Percentiles rank a stretch among this genome's conserved stretches.
phyloP scores from a whole-genome alignment of 2,888 invertebrate species.

The Leptopterna dolabrata region DNA sequence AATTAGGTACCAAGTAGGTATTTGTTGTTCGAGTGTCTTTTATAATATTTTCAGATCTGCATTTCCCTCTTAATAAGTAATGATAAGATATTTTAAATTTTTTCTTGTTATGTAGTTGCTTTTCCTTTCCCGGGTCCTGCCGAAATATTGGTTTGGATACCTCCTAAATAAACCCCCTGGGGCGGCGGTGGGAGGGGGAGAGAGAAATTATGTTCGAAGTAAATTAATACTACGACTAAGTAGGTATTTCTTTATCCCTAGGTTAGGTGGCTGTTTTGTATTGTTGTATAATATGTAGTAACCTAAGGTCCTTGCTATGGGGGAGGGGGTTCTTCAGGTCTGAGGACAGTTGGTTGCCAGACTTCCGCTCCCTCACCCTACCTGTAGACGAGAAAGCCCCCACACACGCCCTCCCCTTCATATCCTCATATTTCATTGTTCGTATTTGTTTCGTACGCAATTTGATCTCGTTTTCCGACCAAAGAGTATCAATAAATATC shows the following conservation, averaged over 20 bases:
- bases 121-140: no score
- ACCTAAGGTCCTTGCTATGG: slow-evolving; percentile 1
- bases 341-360: slow-evolving; percentile 31
- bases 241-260: background rate
- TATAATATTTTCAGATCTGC: no score
- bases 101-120: background rate
- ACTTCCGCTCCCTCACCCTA: slow-evolving; percentile 34
- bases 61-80: no score
- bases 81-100: no score
- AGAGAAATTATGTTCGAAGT: background rate
- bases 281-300: background rate
- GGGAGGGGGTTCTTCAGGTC: background rate
- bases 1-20: no score
- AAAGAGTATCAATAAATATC: no score
- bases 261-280: background rate
- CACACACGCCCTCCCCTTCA: background rate
- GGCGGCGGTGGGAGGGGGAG: background rate
- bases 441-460: no score
- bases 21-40: no score
- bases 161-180: no score
- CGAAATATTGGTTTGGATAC: background rate
- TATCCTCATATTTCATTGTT: no score
- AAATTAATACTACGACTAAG: no score
- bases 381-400: background rate
- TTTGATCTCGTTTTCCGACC: no score